These are phyloP conservation scores for Diorhabda elongata DNA, from an alignment of 1,140 invertebrate species.

Conservation along the genomic window DNA sequence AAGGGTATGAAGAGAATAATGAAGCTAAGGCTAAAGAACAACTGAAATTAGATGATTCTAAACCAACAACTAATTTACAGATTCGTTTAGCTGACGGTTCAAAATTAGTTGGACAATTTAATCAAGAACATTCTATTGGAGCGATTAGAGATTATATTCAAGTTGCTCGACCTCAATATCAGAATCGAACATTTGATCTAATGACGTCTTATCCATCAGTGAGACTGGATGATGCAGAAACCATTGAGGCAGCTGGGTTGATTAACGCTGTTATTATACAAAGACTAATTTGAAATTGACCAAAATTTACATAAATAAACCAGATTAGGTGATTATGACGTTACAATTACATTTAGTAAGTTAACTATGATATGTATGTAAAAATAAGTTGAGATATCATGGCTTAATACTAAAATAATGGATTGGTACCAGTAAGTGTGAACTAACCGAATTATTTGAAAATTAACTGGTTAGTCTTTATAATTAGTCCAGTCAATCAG, in stretches of 20 bases:
- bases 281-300: constrained; percentile 62
- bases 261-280: constrained; percentile 86
- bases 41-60: constrained; percentile 63
- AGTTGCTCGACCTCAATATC: constrained; percentile 76
- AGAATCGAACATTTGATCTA: constrained; percentile 67
- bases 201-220: constrained; percentile 89
- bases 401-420: no score
- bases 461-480: no score
- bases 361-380: no score
- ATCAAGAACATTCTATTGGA: constrained; percentile 80
- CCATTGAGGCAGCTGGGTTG: constrained; percentile 78
- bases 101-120: constrained; percentile 79
- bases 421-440: no score
- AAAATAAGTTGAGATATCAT: no score
- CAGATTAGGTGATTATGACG: no score
- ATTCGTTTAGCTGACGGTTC: constrained; percentile 89
- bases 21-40: constrained; percentile 59
- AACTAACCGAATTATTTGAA: no score
- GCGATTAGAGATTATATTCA: constrained; percentile 58
- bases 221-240: constrained; percentile 74
- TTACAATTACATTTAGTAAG: no score
- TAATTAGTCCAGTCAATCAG: no score
- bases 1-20: constrained; percentile 55
- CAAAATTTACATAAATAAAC: no score
- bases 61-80: constrained; percentile 77